Evolutionary conservation across 2,113 vertebrate genomes (phyloP), one percentile per base, ranked within the genome.

Genomic region (Corvus moneduloides): DNA sequence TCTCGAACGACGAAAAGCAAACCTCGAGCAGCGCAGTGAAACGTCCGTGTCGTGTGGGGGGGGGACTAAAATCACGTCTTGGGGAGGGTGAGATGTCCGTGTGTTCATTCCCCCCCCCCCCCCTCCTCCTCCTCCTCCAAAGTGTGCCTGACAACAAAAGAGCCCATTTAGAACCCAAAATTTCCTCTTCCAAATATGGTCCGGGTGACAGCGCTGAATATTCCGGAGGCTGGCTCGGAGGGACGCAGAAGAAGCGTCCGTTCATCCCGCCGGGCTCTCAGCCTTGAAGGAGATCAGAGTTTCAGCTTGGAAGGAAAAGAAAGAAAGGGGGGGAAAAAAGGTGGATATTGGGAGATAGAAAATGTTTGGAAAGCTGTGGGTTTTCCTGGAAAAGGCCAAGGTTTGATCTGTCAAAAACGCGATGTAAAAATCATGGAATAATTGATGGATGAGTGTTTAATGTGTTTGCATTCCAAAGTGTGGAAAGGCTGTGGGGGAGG

Each of bases 391-490:
- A 46, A 72, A 75, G 23, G 8, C 22, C 1, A 1, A 41, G 56
- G 52, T 54, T 79, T 32, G 79, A 6, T 6, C 5, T 26, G 33
- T 51, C 17, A 15, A 11, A 84, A 84, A 24, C 0, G 3, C 43
- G 5, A 52, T 3, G 37, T 8, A 2, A 32, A 71, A 52, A 46
- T 11, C 7, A 17, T 1, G 1, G 10, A 49, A 3, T 55, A 22
- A 59, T 37, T 51, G 0, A 0, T 77, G 32, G 5, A 10, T 46
- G 8, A n/a, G 33, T n/a, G 5, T 51, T 77, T 15, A 2, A 1
- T 3, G 3, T 28, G 27, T 27, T 84, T 16, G 17, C 16, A 16
- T 30, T 66, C 39, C 33, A 8, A 22, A 28, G 9, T 2, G 39
- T 48, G 54, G 77, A 16, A 14, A 52, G 44, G 58, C 23, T 5